A percentile compares a stretch with the other conserved stretches of the same genome.
Evolutionary conservation across 2,113 vertebrate genomes (phyloP).

Genomic region (Mohoua ochrocephala): DNA sequence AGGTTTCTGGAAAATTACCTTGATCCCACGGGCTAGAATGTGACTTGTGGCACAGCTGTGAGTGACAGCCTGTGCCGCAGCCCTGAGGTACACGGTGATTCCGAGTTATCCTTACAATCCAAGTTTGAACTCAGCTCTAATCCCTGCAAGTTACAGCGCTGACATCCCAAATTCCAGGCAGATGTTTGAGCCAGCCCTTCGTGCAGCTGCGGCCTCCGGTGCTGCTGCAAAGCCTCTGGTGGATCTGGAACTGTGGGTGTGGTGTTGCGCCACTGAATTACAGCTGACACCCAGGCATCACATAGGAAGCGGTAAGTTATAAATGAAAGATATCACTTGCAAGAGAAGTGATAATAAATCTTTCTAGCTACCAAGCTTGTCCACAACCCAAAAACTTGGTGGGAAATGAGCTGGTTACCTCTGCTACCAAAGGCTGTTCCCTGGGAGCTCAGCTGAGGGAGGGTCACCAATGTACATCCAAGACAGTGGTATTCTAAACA

Average conservation of each 20-base stretch:
- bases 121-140: background rate
- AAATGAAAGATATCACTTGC: background rate
- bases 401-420: background rate
- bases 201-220: background rate
- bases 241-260: background rate
- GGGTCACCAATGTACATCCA: background rate
- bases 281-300: background rate
- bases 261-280: background rate
- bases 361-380: background rate
- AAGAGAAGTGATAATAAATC: background rate
- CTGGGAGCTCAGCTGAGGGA: background rate
- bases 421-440: background rate
- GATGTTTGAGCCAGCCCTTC: background rate
- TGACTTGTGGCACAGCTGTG: background rate
- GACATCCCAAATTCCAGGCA: background rate
- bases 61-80: background rate
- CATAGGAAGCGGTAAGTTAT: background rate
- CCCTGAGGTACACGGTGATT: background rate
- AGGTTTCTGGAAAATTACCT: constrained; percentile 3
- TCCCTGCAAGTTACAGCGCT: background rate
- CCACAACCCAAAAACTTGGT: background rate
- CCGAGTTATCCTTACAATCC: background rate
- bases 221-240: background rate
- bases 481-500: background rate
- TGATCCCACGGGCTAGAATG: background rate